phyloP scores from a whole-genome alignment of 2,113 vertebrate species.

The Eubucco bourcierii region DNA sequence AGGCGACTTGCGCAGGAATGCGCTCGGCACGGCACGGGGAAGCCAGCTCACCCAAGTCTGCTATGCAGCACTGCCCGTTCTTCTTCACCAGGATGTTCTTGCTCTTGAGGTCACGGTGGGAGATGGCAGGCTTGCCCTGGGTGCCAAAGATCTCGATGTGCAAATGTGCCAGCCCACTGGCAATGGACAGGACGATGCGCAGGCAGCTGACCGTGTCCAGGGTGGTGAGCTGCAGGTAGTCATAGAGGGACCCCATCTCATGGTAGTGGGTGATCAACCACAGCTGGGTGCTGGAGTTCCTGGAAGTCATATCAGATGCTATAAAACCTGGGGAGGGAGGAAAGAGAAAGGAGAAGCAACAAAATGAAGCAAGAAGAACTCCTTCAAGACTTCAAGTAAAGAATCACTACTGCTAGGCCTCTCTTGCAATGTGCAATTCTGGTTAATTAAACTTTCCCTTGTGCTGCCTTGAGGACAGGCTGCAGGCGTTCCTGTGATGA shows the following conservation, averaged over 20 bases:
- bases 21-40: too few species aligned
- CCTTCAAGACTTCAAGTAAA: background rate
- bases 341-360: background rate
- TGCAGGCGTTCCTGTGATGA: accelerated
- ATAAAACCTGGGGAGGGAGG: conserved; percentile 84
- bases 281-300: conserved; percentile 97
- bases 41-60: conserved; percentile 87
- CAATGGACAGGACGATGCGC: conserved; percentile 91
- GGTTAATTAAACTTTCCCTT: background rate
- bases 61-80: conserved; percentile 98
- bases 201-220: conserved; percentile 91
- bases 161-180: conserved; percentile 92
- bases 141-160: conserved; percentile 99
- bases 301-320: conserved; percentile 97
- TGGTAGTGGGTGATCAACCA: conserved; percentile 99
- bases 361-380: background rate
- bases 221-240: conserved; percentile 94
- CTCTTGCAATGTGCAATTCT: background rate
- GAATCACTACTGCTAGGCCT: accelerated
- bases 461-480: background rate
- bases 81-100: conserved; percentile 98
- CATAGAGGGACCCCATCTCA: conserved; percentile 95
- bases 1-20: background rate
- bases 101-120: conserved; percentile 97
- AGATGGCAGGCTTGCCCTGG: conserved; percentile 96